Conservation (phyloP, 2,113 vertebrate genomes). For the Aythya baeri region DNA sequence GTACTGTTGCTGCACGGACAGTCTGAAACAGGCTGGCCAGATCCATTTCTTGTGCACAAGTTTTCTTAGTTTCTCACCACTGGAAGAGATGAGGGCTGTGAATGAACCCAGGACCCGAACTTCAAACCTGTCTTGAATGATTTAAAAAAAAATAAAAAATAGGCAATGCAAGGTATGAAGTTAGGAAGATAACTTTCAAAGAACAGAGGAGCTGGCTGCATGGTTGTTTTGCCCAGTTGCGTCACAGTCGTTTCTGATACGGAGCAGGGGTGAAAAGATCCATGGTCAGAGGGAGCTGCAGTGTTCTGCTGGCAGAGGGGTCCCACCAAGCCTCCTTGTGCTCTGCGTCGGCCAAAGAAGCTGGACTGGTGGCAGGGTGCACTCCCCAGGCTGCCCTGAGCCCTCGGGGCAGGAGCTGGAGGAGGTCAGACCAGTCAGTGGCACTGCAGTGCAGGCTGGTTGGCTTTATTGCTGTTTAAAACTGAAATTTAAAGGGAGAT, state of each 20-base stretch:
- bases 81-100: not conserved
- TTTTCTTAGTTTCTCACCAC: not conserved
- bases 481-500: not conserved
- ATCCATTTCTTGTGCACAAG: not conserved
- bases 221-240: not conserved
- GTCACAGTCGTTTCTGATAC: not conserved
- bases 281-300: not conserved
- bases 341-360: not conserved
- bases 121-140: not conserved
- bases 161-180: not conserved
- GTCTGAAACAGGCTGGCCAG: not conserved
- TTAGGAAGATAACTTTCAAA: not conserved
- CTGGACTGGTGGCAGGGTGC: not conserved
- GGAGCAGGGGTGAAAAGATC: not conserved
- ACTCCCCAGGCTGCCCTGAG: fast-evolving
- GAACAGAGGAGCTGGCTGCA: not conserved
- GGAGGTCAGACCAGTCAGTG: not conserved
- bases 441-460: no score
- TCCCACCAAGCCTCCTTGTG: no score
- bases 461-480: fast-evolving
- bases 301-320: not conserved
- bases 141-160: not conserved
- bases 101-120: not conserved
- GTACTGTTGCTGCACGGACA: not conserved
- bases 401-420: not conserved